phyloP scores from a whole-genome alignment of 2,113 vertebrate genomes.

The Eidolon helvum region DNA sequence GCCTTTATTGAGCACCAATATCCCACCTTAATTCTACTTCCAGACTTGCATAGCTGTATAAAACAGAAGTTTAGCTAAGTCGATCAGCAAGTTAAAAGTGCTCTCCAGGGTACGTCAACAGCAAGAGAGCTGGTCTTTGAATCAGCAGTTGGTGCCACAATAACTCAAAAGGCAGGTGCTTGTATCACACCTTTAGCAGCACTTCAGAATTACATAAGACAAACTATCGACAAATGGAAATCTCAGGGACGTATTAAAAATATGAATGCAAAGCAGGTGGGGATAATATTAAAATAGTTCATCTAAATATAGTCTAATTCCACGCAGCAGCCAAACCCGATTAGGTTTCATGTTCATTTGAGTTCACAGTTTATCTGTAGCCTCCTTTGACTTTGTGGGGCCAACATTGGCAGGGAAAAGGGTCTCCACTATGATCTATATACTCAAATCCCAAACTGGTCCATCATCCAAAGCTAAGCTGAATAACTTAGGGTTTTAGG shows the following conservation, averaged over 20 bases:
- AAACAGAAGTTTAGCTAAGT: neutral
- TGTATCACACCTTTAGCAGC: neutral
- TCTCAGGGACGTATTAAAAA: constrained; percentile 51
- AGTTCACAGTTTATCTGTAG: constrained; percentile 42
- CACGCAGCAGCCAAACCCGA: constrained; percentile 54
- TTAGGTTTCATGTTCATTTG: constrained; percentile 72
- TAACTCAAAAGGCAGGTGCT: neutral
- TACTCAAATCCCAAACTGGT: neutral
- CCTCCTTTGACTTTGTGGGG: neutral
- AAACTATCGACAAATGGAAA: constrained; percentile 32
- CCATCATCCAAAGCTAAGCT: neutral
- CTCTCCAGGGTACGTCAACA: neutral
- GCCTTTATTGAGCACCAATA: neutral
- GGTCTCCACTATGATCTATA: neutral
- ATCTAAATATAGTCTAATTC: constrained; percentile 74
- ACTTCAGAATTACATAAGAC: neutral
- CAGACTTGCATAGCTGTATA: neutral
- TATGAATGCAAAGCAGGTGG: constrained; percentile 56
- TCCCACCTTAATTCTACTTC: neutral
- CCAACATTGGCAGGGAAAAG: neutral
- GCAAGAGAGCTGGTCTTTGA: neutral
- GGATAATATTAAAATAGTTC: constrained; percentile 63
- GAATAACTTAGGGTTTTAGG: neutral
- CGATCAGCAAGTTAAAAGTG: neutral
- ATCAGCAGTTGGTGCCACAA: neutral